Evolutionary conservation across 2,797 vertebrate genomes (phyloP).

Genomic region (Cossypha caffra): DNA sequence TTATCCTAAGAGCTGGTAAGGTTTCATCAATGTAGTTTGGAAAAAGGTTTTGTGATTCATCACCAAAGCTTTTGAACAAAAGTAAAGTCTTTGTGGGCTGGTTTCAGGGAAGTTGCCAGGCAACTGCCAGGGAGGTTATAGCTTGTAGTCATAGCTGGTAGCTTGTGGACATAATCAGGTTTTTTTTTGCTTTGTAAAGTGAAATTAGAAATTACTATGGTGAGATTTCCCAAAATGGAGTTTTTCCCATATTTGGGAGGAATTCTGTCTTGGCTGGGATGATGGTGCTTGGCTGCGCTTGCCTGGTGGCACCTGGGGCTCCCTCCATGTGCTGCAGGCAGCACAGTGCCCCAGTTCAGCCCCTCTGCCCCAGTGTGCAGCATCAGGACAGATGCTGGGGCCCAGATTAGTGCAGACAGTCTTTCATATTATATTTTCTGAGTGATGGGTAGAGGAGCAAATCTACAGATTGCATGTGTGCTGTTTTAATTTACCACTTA

Average conservation of each 20-base stretch:
- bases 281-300: rapidly evolving
- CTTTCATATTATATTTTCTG: background rate
- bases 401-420: background rate
- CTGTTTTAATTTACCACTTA: background rate
- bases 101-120: background rate
- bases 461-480: background rate
- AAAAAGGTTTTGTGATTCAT: background rate
- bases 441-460: background rate
- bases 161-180: background rate
- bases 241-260: background rate
- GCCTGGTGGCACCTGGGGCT: background rate
- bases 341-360: rapidly evolving
- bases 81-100: background rate
- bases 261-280: background rate
- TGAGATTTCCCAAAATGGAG: background rate
- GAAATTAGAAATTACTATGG: background rate
- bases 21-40: background rate
- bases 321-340: rapidly evolving
- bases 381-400: background rate
- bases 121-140: background rate
- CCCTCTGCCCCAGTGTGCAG: background rate
- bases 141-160: background rate
- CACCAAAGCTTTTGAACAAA: background rate
- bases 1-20: background rate
- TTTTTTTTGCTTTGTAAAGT: background rate